These are phyloP conservation scores for Dasyurus viverrinus DNA, from an alignment of 2,113 vertebrate species.

Conservation along the genomic window DNA sequence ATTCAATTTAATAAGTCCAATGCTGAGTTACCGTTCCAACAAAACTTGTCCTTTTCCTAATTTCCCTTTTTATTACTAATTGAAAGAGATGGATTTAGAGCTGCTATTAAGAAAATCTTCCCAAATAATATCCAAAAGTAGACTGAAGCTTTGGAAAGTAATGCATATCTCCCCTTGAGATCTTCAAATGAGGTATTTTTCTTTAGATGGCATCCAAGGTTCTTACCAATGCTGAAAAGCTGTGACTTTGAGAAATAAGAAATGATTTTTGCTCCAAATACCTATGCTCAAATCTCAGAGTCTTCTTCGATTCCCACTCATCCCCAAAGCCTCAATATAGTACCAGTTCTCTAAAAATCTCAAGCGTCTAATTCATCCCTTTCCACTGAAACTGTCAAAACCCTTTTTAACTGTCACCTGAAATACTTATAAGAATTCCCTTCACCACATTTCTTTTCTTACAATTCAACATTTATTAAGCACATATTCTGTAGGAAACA, in stretches of 20 bases:
- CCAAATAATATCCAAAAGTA: not conserved
- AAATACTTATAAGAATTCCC: not conserved
- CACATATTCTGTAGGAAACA: not conserved
- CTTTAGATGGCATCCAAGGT: not conserved
- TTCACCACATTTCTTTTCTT: not conserved
- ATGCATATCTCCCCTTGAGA: not conserved
- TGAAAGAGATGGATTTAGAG: not conserved
- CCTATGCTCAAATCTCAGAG: not conserved
- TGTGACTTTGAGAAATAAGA: not conserved
- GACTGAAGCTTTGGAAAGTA: not conserved
- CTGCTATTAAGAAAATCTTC: not conserved
- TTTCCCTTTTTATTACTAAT: not conserved
- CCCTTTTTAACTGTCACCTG: not conserved
- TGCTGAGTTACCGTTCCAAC: not conserved
- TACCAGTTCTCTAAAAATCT: not conserved
- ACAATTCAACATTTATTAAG: not conserved
- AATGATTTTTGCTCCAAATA: not conserved
- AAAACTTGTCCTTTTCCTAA: not conserved
- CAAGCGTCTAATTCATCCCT: not conserved
- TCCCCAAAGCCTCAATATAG: not conserved
- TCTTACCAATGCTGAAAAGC: not conserved
- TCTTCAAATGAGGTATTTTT: not conserved
- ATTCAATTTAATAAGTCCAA: not conserved
- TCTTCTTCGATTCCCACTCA: not conserved
- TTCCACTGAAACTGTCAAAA: not conserved